phyloP scores from a whole-genome alignment of 2,888 invertebrate genomes.

The Phortica okadai region DNA sequence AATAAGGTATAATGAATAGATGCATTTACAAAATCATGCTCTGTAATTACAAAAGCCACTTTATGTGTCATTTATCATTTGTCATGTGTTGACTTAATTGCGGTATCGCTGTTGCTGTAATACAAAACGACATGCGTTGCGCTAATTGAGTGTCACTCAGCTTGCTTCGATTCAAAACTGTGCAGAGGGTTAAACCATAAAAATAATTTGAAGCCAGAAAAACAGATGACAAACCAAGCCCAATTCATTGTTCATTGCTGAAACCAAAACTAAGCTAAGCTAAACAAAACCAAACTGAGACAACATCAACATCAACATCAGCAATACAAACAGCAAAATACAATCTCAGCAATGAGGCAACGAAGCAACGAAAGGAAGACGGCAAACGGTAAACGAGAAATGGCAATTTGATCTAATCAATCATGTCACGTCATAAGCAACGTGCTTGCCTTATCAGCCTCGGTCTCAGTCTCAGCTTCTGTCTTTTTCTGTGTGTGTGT shows the following conservation, averaged over 20 bases:
- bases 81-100: neutral
- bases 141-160: slow-evolving; percentile 19
- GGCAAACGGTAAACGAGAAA: neutral
- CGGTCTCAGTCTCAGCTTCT: neutral
- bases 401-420: slow-evolving; percentile 1
- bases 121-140: neutral
- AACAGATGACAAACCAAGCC: neutral
- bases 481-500: slow-evolving; percentile 1
- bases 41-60: no score
- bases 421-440: slow-evolving; percentile 26
- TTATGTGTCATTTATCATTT: neutral
- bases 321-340: neutral
- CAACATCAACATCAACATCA: neutral
- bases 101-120: neutral
- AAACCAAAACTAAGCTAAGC: neutral
- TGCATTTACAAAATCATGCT: no score
- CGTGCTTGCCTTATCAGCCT: neutral
- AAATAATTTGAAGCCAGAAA: neutral
- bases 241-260: neutral
- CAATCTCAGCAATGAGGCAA: neutral
- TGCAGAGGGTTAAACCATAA: neutral
- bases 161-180: neutral
- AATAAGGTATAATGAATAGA: no score
- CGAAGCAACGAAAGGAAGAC: neutral
- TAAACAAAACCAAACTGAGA: neutral